A percentile compares a stretch with the other conserved stretches of the same genome.
Conservation (phyloP, 2,888 invertebrate species). For the Hirtodrosophila cameraria region DNA sequence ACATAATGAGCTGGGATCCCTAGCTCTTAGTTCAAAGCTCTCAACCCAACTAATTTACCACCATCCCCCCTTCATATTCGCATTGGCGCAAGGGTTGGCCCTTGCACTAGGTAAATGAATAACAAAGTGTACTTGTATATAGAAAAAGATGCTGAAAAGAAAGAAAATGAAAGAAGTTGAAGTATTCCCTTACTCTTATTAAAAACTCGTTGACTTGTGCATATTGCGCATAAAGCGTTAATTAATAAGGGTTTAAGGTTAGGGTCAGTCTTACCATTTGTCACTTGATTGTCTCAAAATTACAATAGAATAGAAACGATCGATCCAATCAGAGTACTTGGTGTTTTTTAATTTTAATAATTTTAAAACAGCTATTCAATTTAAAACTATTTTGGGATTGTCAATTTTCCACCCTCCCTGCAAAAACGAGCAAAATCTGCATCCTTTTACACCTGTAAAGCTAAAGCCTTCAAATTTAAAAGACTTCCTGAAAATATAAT, state of each 20-base stretch:
- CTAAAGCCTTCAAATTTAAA: no score
- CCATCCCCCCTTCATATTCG: not conserved
- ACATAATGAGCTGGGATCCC: constrained; percentile 49
- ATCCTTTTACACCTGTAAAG: no score
- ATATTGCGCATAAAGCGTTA: constrained; percentile 43
- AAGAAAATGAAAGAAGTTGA: not conserved
- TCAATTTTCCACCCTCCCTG: no score
- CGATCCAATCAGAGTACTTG: no score
- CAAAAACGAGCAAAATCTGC: no score
- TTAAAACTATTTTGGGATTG: no score
- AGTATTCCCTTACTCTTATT: not conserved
- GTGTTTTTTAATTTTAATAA: no score
- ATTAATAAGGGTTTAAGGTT: constrained; percentile 30
- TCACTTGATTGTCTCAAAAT: not conserved
- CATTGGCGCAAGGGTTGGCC: constrained; percentile 63
- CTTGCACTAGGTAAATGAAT: constrained; percentile 71
- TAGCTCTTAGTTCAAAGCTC: no score
- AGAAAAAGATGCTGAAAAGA: constrained; percentile 1
- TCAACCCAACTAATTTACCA: not conserved
- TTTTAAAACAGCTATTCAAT: no score
- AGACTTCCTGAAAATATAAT: no score
- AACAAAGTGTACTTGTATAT: constrained; percentile 78
- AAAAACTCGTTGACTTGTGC: constrained; percentile 14
- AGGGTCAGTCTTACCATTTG: constrained; percentile 11
- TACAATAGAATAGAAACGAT: no score